Evolutionary conservation across 2,797 vertebrate genomes (phyloP).

Genomic region (Adrianichthys oophorus): DNA sequence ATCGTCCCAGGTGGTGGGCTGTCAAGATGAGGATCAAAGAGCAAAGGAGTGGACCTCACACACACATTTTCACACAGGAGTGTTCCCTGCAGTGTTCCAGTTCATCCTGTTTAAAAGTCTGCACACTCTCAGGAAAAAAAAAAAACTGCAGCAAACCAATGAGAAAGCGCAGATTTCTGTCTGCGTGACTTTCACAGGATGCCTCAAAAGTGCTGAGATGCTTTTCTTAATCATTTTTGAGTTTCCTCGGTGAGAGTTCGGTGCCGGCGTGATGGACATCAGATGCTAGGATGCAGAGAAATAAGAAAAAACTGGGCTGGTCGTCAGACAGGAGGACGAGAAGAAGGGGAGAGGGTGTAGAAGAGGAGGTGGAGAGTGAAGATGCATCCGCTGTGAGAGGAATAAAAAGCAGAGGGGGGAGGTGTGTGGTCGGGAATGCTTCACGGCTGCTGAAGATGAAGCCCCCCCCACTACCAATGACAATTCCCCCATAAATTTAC

Average conservation of each 20-base stretch:
- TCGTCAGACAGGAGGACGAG: conserved; percentile 10
- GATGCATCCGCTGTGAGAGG: conserved; percentile 43
- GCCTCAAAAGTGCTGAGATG: too few relatives aligned
- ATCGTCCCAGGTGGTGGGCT: conserved; percentile 74
- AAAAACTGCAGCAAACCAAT: conserved; percentile 29
- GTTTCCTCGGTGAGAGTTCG: too few relatives aligned
- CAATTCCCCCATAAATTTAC: too few relatives aligned
- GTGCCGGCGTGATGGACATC: conserved; percentile 6
- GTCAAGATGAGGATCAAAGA: conserved; percentile 76
- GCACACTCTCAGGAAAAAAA: conserved; percentile 40
- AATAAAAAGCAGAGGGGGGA: conserved; percentile 60
- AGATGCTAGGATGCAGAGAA: neutral
- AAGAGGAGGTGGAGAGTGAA: conserved; percentile 3
- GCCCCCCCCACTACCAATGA: too few relatives aligned
- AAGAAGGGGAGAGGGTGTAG: conserved; percentile 24
- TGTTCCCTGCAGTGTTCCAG: conserved; percentile 30
- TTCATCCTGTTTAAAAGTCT: conserved; percentile 65
- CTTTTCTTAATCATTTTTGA: too few relatives aligned
- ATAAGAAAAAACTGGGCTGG: conserved; percentile 1
- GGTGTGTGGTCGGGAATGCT: conserved; percentile 5
- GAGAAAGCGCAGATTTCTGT: conserved; percentile 22
- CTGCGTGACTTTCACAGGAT: neutral
- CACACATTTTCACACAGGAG: conserved; percentile 28
- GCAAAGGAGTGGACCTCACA: conserved; percentile 62
- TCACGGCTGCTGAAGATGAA: too few relatives aligned